Evolutionary conservation across 2,113 vertebrate species (phyloP).

Genomic region (Probosciger aterrimus): DNA sequence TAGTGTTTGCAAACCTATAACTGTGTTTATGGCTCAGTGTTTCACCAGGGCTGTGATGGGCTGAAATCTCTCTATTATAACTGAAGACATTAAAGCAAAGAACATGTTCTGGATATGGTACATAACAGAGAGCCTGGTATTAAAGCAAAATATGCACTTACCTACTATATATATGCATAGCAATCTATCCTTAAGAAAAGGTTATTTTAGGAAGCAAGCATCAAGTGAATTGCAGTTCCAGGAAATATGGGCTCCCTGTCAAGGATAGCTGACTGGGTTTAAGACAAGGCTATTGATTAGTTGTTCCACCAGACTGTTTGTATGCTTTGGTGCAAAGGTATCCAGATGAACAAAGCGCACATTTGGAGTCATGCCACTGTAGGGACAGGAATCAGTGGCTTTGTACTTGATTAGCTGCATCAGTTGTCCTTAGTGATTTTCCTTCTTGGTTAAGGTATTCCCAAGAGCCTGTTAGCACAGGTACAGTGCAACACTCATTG

Average conservation of each 20-base stretch:
- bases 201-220: not conserved
- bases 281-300: slow-evolving; percentile 21
- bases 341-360: not conserved
- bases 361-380: not conserved
- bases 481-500: not conserved
- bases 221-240: not conserved
- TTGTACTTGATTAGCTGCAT: not conserved
- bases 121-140: not conserved
- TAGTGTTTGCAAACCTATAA: not conserved
- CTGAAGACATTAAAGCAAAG: not conserved
- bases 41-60: not conserved
- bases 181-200: not conserved
- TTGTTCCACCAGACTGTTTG: not conserved
- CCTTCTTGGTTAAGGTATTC: not conserved
- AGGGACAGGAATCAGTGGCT: not conserved
- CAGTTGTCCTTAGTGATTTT: not conserved
- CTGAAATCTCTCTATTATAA: not conserved
- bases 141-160: not conserved
- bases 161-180: not conserved
- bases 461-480: not conserved
- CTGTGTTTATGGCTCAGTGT: not conserved
- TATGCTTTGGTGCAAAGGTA: not conserved
- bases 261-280: not conserved
- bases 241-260: not conserved
- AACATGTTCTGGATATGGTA: not conserved